Evolutionary conservation across 2,888 invertebrate genomes (phyloP).

Genomic region (Leptinotarsa juncta): DNA sequence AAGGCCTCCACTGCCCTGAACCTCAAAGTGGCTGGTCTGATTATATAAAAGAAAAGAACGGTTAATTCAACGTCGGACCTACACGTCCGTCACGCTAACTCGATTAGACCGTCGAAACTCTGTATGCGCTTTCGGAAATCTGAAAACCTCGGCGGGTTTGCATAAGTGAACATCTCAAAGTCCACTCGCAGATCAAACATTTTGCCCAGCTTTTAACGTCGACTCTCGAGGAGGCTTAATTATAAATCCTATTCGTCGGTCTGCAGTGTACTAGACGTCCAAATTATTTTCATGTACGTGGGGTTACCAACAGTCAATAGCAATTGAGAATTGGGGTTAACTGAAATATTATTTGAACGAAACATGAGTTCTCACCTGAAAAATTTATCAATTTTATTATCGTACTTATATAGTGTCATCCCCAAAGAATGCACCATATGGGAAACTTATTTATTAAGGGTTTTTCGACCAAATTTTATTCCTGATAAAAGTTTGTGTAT

Average conservation of each 20-base stretch:
- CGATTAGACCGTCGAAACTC: conserved; percentile 56
- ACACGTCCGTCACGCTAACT: conserved; percentile 41
- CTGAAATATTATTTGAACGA: too few relatives aligned
- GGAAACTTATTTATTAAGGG: too few relatives aligned
- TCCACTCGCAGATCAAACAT: conserved; percentile 45
- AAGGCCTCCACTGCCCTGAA: background rate
- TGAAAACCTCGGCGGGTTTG: conserved; percentile 57
- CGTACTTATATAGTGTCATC: too few relatives aligned
- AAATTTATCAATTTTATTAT: too few relatives aligned
- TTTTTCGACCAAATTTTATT: too few relatives aligned
- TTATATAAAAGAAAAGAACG: conserved; percentile 61
- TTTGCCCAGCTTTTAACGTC: conserved; percentile 44
- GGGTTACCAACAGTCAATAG: background rate
- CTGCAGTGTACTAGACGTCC: conserved; percentile 10
- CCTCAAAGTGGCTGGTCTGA: background rate
- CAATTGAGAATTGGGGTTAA: background rate
- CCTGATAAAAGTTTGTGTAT: too few relatives aligned
- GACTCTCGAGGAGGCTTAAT: conserved; percentile 39
- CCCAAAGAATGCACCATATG: too few relatives aligned
- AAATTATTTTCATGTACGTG: background rate
- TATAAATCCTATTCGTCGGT: conserved; percentile 28
- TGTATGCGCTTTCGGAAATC: conserved; percentile 50
- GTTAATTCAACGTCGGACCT: conserved; percentile 58
- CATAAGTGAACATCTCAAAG: conserved; percentile 52
- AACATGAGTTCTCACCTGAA: too few relatives aligned